Base-by-base conservation (phyloP, 1,140 invertebrate species). In the Cotesia chilonis region DNA sequence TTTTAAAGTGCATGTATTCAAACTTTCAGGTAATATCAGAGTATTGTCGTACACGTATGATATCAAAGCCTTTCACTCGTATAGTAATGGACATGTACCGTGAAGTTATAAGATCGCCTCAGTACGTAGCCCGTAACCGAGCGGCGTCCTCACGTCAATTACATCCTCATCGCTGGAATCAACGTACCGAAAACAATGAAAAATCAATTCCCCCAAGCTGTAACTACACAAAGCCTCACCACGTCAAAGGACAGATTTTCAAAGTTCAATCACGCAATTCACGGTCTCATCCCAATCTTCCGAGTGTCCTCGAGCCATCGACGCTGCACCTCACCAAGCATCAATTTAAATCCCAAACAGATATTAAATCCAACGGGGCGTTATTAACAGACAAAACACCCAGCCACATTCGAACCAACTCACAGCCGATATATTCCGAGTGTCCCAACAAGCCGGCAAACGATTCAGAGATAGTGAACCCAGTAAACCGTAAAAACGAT, bases 31-130 rank as follows among this genome's bases (percentile, higher is more conserved):
- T 90, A 36, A 90, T 91, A 75, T 90, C 90, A 0, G 87, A 89
- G 60, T 90, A 90, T 74, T 90, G 89, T 75, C 88, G 87, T 52
- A 87, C 84, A 20, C 82, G 87, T 35, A 77, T 88, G 59, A 88
- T 89, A 73, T 86, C 85, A 28, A 84, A 88, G 59, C 89, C 90
- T 1, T 90, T 91, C 78, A 90, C 89, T 0, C 90, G 90, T 75
- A 88, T 90, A 12, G 87, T 90, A 2, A 90, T 90, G 89, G 90
- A 91, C 75, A 85, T 91, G 80, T 89, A 90, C 70, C 84, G 88
- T 35, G 89, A 90, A 74, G 88, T 89, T 1, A 78, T 88, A 67
- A 81, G 80, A 51, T 87, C 85, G 0, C 75, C 83, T 0, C 84
- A 85, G 59, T 86, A 85, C 52, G 76, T 76, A 3, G 82, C 80